Evolutionary conservation across 2,113 vertebrate species (phyloP).

Genomic region (Actinemys pallida): DNA sequence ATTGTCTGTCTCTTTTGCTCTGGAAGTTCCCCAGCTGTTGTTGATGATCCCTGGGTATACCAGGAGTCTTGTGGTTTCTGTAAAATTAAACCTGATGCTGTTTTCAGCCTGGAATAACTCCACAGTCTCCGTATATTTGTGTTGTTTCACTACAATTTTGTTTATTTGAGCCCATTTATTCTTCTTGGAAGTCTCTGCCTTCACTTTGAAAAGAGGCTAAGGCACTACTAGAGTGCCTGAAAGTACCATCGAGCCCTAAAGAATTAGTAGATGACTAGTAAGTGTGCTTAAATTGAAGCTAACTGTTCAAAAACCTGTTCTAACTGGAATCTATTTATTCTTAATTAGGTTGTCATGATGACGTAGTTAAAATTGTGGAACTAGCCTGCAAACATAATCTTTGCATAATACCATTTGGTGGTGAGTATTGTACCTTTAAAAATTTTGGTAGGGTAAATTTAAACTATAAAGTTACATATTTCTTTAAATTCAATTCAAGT

Average conservation of each 20-base stretch:
- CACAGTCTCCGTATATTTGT: background rate
- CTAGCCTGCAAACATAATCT: conserved; percentile 95
- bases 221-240: background rate
- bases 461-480: background rate
- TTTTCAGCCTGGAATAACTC: background rate
- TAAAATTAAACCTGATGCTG: background rate
- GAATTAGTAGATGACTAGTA: background rate
- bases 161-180: background rate
- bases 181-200: background rate
- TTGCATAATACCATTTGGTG: conserved; percentile 97
- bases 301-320: background rate
- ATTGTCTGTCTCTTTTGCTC: background rate
- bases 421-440: conserved; percentile 81
- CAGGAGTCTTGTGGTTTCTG: background rate
- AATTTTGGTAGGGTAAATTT: background rate
- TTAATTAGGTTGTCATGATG: conserved; percentile 91
- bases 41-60: background rate
- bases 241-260: background rate
- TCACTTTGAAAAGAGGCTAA: background rate
- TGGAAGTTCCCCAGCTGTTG: background rate
- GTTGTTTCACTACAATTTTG: background rate
- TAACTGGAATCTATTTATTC: conserved; percentile 39
- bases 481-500: background rate
- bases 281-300: background rate
- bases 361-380: conserved; percentile 96